Percentiles rank a stretch among this genome's conserved stretches.
phyloP scores from a whole-genome alignment of 2,113 vertebrate species.

The Falcunculus frontatus region DNA sequence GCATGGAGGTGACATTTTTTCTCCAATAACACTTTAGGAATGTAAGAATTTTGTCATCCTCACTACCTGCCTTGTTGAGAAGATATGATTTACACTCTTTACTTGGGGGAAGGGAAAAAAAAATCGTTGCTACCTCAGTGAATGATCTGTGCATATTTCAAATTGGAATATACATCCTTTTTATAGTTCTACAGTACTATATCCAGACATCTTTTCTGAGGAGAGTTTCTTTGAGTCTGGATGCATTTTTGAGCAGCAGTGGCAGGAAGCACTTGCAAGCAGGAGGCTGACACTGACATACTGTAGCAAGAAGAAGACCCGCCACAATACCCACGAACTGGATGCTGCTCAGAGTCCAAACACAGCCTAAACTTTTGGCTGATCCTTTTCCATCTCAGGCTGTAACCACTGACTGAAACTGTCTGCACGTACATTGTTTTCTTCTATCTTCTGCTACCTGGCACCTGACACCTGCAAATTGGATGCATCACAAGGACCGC shows the following conservation, averaged over 20 bases:
- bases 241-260: neutral
- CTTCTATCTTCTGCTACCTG: neutral
- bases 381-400: neutral
- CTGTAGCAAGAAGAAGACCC: neutral
- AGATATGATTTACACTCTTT: constrained; percentile 61
- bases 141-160: constrained; percentile 61
- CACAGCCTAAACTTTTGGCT: neutral
- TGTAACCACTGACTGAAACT: neutral
- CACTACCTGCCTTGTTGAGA: constrained; percentile 59
- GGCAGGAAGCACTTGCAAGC: neutral
- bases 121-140: constrained; percentile 12
- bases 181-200: constrained; percentile 37
- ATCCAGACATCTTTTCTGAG: constrained; percentile 1
- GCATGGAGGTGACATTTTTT: constrained; percentile 60
- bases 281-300: neutral
- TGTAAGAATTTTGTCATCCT: constrained; percentile 60
- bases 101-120: constrained; percentile 54
- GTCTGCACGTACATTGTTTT: neutral
- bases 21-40: constrained; percentile 57
- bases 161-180: constrained; percentile 60
- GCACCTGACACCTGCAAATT: neutral
- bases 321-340: neutral
- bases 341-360: neutral
- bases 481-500: neutral
- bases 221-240: constrained; percentile 10